Evolutionary conservation across 2,797 vertebrate genomes (phyloP).

Genomic region (Lithobates pipiens): DNA sequence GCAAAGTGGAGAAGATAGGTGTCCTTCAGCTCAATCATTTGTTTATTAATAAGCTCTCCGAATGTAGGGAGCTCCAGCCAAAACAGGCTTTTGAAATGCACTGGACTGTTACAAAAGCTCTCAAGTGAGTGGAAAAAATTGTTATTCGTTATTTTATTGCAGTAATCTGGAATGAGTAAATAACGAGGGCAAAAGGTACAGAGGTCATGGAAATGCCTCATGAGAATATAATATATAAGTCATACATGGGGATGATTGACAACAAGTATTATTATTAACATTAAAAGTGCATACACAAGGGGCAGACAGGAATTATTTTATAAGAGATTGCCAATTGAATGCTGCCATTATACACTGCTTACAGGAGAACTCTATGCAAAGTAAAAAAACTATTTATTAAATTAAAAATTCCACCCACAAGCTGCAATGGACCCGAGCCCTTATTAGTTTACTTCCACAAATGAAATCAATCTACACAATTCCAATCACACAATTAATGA

Average conservation of each 20-base stretch:
- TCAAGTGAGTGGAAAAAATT: not conserved
- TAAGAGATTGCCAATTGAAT: too few relatives aligned
- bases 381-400: not conserved
- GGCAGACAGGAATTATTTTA: not conserved
- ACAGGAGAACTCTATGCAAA: not conserved
- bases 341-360: not conserved
- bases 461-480: not conserved
- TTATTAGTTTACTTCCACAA: not conserved
- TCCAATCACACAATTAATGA: not conserved
- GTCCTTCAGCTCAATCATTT: not conserved
- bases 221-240: not conserved
- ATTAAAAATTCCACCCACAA: not conserved
- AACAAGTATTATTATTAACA: not conserved
- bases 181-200: not conserved
- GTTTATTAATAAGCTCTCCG: not conserved
- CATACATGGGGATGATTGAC: not conserved
- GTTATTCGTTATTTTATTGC: not conserved
- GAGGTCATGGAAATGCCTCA: not conserved
- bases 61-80: not conserved
- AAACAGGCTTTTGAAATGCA: not conserved
- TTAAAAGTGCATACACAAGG: not conserved
- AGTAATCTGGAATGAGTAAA: not conserved
- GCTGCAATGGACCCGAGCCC: too few relatives aligned
- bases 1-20: not conserved
- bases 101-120: not conserved